A percentile compares a stretch with the other conserved stretches of the same genome.
Conservation (phyloP, 1,140 invertebrate genomes). For the Zaprionus vittiger region DNA sequence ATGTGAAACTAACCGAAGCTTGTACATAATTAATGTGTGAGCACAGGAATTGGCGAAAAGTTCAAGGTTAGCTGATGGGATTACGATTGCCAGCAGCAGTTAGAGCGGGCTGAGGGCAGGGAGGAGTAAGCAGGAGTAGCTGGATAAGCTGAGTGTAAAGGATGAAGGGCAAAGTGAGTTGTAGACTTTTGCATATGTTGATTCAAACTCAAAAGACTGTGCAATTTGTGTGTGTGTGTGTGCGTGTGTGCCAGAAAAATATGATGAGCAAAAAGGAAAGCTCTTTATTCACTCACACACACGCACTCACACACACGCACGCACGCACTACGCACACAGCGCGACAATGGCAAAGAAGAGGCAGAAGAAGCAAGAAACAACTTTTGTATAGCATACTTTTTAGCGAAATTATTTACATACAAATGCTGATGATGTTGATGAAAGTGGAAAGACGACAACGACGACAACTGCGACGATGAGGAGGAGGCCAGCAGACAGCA, state of each 20-base stretch:
- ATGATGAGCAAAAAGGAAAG: constrained; percentile 33
- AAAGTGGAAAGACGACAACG: constrained; percentile 51
- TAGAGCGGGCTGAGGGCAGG: not conserved
- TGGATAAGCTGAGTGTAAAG: not conserved
- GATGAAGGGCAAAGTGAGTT: constrained; percentile 27
- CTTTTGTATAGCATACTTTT: constrained; percentile 57
- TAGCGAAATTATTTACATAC: constrained; percentile 60
- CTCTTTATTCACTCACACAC: constrained; percentile 16
- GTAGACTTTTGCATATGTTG: constrained; percentile 31
- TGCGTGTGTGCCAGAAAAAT: constrained; percentile 24
- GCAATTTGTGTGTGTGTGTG: constrained; percentile 18
- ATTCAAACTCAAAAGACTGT: constrained; percentile 31
- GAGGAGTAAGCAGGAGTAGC: not conserved
- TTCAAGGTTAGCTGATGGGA: constrained; percentile 45
- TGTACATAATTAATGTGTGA: constrained; percentile 50
- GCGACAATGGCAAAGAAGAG: constrained; percentile 39
- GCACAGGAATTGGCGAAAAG: constrained; percentile 17
- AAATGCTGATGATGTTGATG: constrained; percentile 58
- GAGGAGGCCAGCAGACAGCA: constrained; percentile 3
- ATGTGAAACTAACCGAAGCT: constrained; percentile 50
- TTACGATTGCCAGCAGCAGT: constrained; percentile 10
- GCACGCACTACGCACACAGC: not conserved
- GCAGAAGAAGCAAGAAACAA: constrained; percentile 38
- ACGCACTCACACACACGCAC: too few relatives aligned
- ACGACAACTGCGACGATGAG: constrained; percentile 8